These are phyloP conservation scores for Macheiramphus alcinus DNA, from an alignment of 2,113 vertebrate genomes.

Conservation along the genomic window DNA sequence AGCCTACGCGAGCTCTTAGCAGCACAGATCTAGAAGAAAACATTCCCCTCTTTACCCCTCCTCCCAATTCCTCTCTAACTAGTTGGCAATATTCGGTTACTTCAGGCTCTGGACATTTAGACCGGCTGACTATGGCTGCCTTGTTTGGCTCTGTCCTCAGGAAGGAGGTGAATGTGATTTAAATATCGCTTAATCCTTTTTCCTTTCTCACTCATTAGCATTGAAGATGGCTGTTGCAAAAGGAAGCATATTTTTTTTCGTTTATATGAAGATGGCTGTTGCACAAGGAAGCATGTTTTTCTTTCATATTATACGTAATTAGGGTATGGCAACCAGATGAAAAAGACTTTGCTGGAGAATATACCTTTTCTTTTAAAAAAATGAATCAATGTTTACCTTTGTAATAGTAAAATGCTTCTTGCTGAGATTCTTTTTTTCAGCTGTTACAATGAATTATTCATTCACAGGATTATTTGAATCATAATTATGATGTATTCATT, in stretches of 20 bases:
- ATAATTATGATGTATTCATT: conserved; percentile 21
- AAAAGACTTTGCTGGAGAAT: background rate
- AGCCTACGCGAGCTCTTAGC: background rate
- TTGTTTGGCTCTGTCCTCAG: background rate
- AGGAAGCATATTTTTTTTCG: background rate
- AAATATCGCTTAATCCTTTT: background rate
- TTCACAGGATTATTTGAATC: background rate
- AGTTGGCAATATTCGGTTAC: background rate
- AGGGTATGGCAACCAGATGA: background rate
- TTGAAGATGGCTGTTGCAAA: background rate
- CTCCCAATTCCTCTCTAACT: background rate
- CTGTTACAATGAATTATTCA: conserved; percentile 34
- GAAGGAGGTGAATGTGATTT: background rate
- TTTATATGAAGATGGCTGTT: background rate
- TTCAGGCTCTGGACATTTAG: background rate
- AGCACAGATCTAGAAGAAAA: background rate
- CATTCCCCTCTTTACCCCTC: background rate
- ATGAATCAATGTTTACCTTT: background rate
- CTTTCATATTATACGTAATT: background rate
- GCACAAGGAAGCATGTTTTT: background rate
- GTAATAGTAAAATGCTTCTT: background rate
- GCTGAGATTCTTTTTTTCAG: background rate
- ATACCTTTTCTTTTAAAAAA: background rate
- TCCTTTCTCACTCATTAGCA: background rate
- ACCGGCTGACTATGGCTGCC: background rate